These are phyloP conservation scores for Neuroterus valhalla DNA, from an alignment of 1,140 invertebrate genomes.

Conservation along the genomic window DNA sequence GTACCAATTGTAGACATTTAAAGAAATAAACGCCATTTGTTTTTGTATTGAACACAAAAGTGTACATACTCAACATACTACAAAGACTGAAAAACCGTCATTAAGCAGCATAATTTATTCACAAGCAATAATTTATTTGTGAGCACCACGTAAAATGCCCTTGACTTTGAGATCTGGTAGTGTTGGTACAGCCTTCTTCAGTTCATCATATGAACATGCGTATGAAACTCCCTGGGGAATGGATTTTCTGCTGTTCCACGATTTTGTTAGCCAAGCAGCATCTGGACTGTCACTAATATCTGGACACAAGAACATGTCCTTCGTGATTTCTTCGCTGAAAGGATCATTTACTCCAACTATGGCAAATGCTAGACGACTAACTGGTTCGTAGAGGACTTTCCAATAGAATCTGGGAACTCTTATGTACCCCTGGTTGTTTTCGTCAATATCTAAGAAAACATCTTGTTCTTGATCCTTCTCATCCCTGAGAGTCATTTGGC, in stretches of 20 bases:
- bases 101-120: too few species aligned
- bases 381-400: slow-evolving; percentile 79
- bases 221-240: neutral
- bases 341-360: slow-evolving; percentile 82
- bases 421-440: slow-evolving; percentile 63
- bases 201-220: neutral
- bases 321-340: slow-evolving; percentile 68
- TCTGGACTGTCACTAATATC: slow-evolving; percentile 74
- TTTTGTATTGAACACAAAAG: too few species aligned
- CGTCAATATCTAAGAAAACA: slow-evolving; percentile 73
- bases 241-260: neutral
- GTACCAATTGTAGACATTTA: too few species aligned
- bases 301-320: slow-evolving; percentile 75
- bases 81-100: too few species aligned
- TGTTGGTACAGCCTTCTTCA: neutral
- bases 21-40: too few species aligned
- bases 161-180: slow-evolving; percentile 11
- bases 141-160: neutral
- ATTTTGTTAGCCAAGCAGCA: slow-evolving; percentile 64
- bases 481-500: slow-evolving; percentile 74
- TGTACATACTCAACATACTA: too few species aligned
- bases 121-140: neutral
- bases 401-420: slow-evolving; percentile 78
- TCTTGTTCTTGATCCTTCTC: slow-evolving; percentile 64
- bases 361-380: slow-evolving; percentile 74